These are phyloP conservation scores for Augochlorella aurata DNA, from an alignment of 2,888 invertebrate genomes.

Conservation along the genomic window DNA sequence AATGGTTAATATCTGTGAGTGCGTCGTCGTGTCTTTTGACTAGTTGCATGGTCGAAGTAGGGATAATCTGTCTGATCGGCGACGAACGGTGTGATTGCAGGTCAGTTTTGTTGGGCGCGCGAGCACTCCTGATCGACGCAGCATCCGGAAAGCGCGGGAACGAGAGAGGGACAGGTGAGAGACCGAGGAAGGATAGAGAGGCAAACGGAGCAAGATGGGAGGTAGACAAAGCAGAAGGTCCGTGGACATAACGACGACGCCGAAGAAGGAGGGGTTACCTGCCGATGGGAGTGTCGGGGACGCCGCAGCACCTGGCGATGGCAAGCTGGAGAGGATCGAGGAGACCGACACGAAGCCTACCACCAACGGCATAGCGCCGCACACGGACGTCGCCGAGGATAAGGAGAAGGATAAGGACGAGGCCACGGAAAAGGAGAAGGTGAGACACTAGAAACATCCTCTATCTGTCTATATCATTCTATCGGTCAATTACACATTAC, in stretches of 20 bases:
- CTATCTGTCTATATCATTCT: too few relatives aligned
- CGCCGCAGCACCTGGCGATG: constrained; percentile 79
- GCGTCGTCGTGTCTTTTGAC: neutral
- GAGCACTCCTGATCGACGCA: constrained; percentile 44
- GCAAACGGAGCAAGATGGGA: constrained; percentile 86
- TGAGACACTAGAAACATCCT: neutral
- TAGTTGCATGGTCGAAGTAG: neutral
- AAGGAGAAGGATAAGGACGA: constrained; percentile 88
- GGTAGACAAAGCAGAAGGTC: constrained; percentile 94
- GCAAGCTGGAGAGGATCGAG: constrained; percentile 89
- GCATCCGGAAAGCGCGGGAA: constrained; percentile 38
- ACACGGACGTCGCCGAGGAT: constrained; percentile 85
- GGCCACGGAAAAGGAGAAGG: constrained; percentile 86
- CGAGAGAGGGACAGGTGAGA: constrained; percentile 44
- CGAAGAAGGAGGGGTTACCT: constrained; percentile 83
- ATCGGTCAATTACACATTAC: too few relatives aligned
- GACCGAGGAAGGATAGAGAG: constrained; percentile 43
- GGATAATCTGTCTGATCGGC: neutral
- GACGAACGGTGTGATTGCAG: constrained; percentile 54
- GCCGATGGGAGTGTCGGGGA: constrained; percentile 82
- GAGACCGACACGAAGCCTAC: constrained; percentile 89
- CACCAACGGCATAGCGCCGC: constrained; percentile 88
- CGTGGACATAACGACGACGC: constrained; percentile 91
- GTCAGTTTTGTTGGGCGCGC: constrained; percentile 55
- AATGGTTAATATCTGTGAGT: too few relatives aligned